Evolutionary conservation across 2,113 vertebrate genomes (phyloP).

Genomic region (Telmatochromis brachygnathus): DNA sequence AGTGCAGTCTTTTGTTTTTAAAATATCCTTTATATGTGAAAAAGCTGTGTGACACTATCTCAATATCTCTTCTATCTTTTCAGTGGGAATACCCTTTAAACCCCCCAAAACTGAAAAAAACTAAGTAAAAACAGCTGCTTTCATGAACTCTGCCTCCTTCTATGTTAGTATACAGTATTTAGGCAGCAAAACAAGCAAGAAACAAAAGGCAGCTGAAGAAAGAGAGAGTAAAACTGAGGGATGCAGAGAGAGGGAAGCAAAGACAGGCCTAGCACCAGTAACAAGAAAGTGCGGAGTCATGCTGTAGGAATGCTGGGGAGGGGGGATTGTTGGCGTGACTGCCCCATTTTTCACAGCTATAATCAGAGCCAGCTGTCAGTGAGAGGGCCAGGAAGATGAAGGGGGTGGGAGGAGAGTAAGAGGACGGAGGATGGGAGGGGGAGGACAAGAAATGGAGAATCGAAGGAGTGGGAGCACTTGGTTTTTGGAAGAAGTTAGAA

Average conservation of each 20-base stretch:
- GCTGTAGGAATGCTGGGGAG: conserved; percentile 72
- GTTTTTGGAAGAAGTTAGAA: conserved; percentile 21
- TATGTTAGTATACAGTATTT: neutral
- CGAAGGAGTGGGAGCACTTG: neutral
- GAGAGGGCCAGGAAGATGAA: conserved; percentile 51
- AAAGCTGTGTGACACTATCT: neutral
- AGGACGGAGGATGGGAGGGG: neutral
- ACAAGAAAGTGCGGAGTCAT: conserved; percentile 76
- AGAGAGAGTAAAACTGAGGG: conserved; percentile 19
- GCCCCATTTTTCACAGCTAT: conserved; percentile 75
- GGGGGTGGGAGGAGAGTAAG: neutral
- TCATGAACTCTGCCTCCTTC: conserved; percentile 19
- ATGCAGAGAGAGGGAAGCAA: conserved; percentile 28
- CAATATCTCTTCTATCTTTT: conserved; percentile 3
- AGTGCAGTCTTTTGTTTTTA: conserved; percentile 37
- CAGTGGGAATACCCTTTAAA: neutral
- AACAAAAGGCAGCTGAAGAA: conserved; percentile 34
- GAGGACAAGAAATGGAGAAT: neutral
- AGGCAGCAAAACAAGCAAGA: conserved; percentile 16
- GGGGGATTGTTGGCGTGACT: conserved; percentile 69
- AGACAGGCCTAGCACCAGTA: conserved; percentile 27
- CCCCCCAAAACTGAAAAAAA: neutral
- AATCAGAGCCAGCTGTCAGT: conserved; percentile 81
- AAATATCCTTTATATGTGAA: conserved; percentile 32
- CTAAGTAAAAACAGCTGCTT: neutral